Base-by-base conservation (phyloP, 2,888 invertebrate species). In the Temnothorax rugatulus region DNA sequence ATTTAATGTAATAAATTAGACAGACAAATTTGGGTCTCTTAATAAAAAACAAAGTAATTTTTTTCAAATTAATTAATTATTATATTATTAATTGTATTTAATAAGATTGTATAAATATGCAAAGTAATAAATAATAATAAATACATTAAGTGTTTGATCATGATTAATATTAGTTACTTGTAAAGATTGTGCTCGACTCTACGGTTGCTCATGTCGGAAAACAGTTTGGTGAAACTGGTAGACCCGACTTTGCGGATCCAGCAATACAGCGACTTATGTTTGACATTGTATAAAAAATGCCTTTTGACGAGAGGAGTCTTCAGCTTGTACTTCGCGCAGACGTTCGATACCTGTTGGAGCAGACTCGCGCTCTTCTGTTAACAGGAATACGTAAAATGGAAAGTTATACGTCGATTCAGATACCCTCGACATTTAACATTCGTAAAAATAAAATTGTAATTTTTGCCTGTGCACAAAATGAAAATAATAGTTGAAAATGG, bases 191-290 rank as follows among this genome's bases (percentile, higher is more conserved):
- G 76, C 0, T 86, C 85, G 18, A 90, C 81, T 69, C 82, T 85
- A 11, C 89, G 91, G 82, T 92, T 90, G 69, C 90, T 90, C 87
- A 95, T 89, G 52, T 93, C 92, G 9, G 93, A 92, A 84, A 95
- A 95, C 44, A 95, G 88, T 88, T 95, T 94, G 9, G 93, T 94
- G 81, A 95, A 94, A 88, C 94, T 95, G 13, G 95, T 94, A 0
- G 95, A 95, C 8, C 93, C 95, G 11, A 93, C 92, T 90, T 95
- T 95, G 84, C 94, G 92, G 41, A 95, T 94, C 95, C 95, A 95
- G 82, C 95, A 95, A 57, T 94, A 95, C 11, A 95, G 76, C 9
- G 91, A 90, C 57, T 91, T 91, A 59, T 93, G 90, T 59, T 92
- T 68, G 7, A 89, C 75, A 75, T 89, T 90, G 77, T 94, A 92